Conservation (phyloP, 2,797 vertebrate genomes). For the Distichodus sexfasciatus region DNA sequence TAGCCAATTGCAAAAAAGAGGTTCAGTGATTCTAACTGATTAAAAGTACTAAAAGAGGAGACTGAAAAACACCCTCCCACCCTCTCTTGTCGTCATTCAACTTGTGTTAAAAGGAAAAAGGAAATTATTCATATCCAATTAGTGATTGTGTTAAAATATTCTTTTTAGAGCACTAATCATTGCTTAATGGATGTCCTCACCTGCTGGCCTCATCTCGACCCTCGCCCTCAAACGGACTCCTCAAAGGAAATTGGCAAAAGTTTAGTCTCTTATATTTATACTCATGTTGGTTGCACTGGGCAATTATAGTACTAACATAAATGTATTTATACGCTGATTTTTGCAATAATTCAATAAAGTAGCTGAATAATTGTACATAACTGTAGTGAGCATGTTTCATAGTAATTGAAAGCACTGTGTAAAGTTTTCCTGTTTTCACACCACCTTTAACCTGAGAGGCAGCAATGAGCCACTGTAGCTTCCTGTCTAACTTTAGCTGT, state of each 20-base stretch:
- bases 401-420: too few species aligned
- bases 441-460: too few species aligned
- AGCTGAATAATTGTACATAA: background rate
- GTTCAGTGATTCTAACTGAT: background rate
- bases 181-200: conserved; percentile 53
- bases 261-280: conserved; percentile 54
- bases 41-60: background rate
- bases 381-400: background rate
- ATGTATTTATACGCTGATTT: too few species aligned
- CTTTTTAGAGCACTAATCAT: conserved; percentile 15
- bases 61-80: too few species aligned
- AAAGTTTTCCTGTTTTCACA: too few species aligned
- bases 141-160: conserved; percentile 1
- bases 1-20: background rate
- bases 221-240: conserved; percentile 63
- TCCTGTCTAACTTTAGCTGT: too few species aligned
- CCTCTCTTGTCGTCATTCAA: too few species aligned
- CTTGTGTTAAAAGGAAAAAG: background rate
- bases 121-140: background rate
- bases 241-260: conserved; percentile 63
- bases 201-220: conserved; percentile 62
- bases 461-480: too few species aligned
- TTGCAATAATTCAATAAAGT: background rate
- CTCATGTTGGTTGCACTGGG: conserved; percentile 20
- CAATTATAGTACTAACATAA: background rate